A percentile compares a stretch with the other conserved stretches of the same genome.
Evolutionary conservation across 2,888 invertebrate species (phyloP).

Genomic region (Eilema caniola): DNA sequence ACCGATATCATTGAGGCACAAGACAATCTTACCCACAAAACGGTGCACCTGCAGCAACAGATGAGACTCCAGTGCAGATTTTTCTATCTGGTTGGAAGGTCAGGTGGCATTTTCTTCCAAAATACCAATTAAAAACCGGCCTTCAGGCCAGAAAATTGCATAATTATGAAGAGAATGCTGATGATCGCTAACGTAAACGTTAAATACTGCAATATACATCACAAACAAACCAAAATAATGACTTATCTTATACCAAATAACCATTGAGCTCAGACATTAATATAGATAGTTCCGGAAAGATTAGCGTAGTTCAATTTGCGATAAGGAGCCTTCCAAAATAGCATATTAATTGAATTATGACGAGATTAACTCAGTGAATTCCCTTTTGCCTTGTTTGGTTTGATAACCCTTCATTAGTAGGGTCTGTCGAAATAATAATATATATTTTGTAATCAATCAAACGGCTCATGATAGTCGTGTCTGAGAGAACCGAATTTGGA

Average conservation of each 20-base stretch:
- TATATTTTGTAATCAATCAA: slow-evolving; percentile 14
- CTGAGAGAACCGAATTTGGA: neutral
- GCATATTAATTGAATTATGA: slow-evolving; percentile 49
- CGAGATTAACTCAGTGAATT: slow-evolving; percentile 40
- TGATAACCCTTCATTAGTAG: slow-evolving; percentile 34
- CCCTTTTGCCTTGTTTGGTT: slow-evolving; percentile 45
- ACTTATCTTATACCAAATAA: slow-evolving; percentile 2
- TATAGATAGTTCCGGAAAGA: slow-evolving; percentile 19
- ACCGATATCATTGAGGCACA: too few relatives aligned
- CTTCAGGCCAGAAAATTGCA: too few relatives aligned
- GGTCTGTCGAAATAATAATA: slow-evolving; percentile 16
- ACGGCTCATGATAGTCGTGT: neutral
- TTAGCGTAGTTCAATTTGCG: slow-evolving; percentile 38
- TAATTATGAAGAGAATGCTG: too few relatives aligned
- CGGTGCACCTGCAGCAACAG: too few relatives aligned
- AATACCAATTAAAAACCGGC: too few relatives aligned
- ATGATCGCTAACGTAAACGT: too few relatives aligned
- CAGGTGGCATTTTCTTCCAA: too few relatives aligned
- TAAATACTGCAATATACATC: too few relatives aligned
- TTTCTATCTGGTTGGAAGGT: too few relatives aligned
- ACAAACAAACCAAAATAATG: neutral
- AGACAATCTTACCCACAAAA: too few relatives aligned
- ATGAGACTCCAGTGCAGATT: too few relatives aligned
- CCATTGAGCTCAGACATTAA: slow-evolving; percentile 4
- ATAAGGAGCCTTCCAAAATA: slow-evolving; percentile 32